phyloP scores from a whole-genome alignment of 2,888 invertebrate species.

The Xestia ashworthii region DNA sequence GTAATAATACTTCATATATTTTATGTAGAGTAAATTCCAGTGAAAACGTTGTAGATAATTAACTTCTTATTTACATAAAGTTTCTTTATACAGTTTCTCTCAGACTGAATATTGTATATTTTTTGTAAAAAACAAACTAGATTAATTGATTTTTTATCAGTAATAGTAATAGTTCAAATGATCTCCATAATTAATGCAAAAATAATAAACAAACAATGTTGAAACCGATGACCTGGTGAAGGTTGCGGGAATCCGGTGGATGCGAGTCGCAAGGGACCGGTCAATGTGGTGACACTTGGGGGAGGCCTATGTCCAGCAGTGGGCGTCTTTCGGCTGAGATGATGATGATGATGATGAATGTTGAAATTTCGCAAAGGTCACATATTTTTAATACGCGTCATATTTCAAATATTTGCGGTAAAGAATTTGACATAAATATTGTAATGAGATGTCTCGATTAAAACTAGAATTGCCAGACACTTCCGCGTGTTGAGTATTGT shows the following conservation, averaged over 20 bases:
- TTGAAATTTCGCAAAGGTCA: conserved; percentile 50
- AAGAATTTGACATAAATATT: conserved; percentile 55
- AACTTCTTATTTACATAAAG: background rate
- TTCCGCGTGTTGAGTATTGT: conserved; percentile 50
- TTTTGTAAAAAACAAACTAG: background rate
- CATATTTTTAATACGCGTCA: conserved; percentile 45
- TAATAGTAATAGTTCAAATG: conserved; percentile 14
- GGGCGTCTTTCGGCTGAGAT: too few relatives aligned
- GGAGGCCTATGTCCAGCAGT: too few relatives aligned
- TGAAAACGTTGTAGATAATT: background rate
- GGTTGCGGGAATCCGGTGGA: too few relatives aligned
- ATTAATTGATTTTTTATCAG: background rate
- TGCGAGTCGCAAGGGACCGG: too few relatives aligned
- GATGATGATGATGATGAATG: too few relatives aligned
- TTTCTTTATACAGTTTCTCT: background rate
- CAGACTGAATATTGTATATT: background rate
- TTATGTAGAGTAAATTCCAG: background rate
- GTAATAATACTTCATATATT: background rate
- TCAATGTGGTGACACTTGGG: too few relatives aligned
- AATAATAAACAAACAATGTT: conserved; percentile 46
- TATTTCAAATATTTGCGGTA: conserved; percentile 30
- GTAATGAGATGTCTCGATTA: conserved; percentile 43
- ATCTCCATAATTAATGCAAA: conserved; percentile 46
- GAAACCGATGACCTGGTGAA: too few relatives aligned
- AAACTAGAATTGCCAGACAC: conserved; percentile 44